Base-by-base conservation (phyloP, 2,888 invertebrate genomes). In the Pseudoips prasinana region DNA sequence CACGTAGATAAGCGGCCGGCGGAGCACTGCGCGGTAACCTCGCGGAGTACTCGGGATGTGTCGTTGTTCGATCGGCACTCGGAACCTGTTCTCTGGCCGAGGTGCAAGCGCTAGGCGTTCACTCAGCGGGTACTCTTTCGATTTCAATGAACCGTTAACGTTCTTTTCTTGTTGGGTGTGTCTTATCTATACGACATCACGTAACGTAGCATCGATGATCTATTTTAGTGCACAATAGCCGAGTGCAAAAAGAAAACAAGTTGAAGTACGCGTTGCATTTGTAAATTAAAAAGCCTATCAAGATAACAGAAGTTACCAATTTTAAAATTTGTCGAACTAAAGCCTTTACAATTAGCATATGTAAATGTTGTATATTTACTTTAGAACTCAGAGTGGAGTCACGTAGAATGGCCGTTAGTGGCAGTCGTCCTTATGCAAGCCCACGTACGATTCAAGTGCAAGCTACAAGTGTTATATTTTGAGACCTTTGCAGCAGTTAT, bases 121-220 rank as follows among this genome's bases (percentile, higher is more conserved):
- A 76, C 78, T 72, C 69, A 57, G 57, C 63, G 57, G 49, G 60
- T 60, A 64, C 69, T 80, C 75, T 84, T 84, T 83, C 81, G 78
- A 75, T 86, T 86, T 83, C 84, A 83, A 85, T 86, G 81, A 85
- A 87, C 87, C 86, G 87, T 86, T 88, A 86, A 85, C 69, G 74
- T 68, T 75, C 68, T 77, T 75, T 76, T 78, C 67, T 73, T 64
- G 62, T 48, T 23, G 39, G 74, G 68, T 67, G 73, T 71, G 64
- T 72, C 74, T 77, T 80, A 79, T 84, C 78, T 68, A 57, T 56
- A 58, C 60, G 54, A 64, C 60, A 75, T 73, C 79, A 73, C 73
- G 77, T n/a, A 20, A 20, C 65, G 61, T 56, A 58, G 59, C 64
- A 67, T 64, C 64, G 51, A 26, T 31, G 33, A 44, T 54, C 43